Percentiles rank a stretch among this genome's conserved stretches.
Evolutionary conservation across 1,140 invertebrate species (phyloP).

Genomic region (Diachasma alloeum): DNA sequence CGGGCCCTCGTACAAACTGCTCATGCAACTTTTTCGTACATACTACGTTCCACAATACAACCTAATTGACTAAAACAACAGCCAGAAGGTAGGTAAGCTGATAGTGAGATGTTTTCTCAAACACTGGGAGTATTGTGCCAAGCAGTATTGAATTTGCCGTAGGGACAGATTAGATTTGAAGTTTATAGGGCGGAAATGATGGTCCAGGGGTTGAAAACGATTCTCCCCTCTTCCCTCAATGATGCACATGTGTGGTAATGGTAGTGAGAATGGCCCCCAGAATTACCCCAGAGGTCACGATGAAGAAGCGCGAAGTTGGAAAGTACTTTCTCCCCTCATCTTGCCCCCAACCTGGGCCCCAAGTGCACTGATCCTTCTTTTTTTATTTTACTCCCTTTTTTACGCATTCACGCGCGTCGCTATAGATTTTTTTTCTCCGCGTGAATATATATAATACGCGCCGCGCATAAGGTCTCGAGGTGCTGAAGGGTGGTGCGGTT

Average conservation of each 20-base stretch:
- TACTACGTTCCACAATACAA: neutral
- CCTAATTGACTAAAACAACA: constrained; percentile 12
- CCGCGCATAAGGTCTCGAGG: neutral
- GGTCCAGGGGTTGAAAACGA: constrained; percentile 9
- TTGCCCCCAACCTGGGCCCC: neutral
- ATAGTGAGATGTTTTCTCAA: constrained; percentile 9
- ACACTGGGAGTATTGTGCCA: constrained; percentile 50
- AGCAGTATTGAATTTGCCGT: constrained; percentile 50
- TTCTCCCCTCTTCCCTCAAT: constrained; percentile 15
- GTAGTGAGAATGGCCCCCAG: neutral
- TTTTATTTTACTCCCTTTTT: neutral
- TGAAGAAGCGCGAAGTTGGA: neutral
- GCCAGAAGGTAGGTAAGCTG: neutral
- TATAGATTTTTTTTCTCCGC: neutral
- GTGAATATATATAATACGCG: too few relatives aligned
- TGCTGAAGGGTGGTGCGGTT: neutral
- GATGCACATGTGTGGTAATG: constrained; percentile 33
- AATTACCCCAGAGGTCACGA: neutral
- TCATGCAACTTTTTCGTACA: neutral
- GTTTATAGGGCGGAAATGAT: constrained; percentile 63
- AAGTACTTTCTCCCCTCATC: neutral
- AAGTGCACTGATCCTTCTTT: neutral
- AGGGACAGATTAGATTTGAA: constrained; percentile 64
- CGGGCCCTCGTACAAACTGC: neutral
- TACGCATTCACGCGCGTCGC: neutral